Conservation (phyloP, 2,888 invertebrate species). For the Orthosia gothica region DNA sequence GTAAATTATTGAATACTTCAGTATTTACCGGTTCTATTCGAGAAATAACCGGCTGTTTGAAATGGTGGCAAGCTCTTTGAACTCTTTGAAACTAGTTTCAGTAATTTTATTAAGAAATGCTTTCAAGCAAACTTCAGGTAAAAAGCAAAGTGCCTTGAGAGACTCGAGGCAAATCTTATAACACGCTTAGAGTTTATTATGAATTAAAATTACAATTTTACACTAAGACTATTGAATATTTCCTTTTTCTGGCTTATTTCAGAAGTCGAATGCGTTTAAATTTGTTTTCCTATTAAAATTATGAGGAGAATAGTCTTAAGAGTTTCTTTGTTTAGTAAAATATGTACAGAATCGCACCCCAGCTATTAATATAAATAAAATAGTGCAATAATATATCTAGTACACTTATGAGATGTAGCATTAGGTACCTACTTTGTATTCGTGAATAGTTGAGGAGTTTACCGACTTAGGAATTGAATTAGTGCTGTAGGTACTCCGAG, state of each 20-base stretch:
- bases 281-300: conserved; percentile 48
- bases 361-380: conserved; percentile 42
- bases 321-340: conserved; percentile 11
- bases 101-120: conserved; percentile 56
- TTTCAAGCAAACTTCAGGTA: conserved; percentile 56
- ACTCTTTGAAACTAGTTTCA: conserved; percentile 29
- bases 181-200: conserved; percentile 61
- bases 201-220: conserved; percentile 41
- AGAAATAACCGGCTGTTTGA: conserved; percentile 16
- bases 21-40: conserved; percentile 1
- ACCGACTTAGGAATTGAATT: conserved; percentile 39
- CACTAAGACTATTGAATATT: conserved; percentile 49
- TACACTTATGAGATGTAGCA: conserved; percentile 24
- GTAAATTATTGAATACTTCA: conserved; percentile 64
- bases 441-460: conserved; percentile 47
- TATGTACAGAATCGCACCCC: conserved; percentile 57
- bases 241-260: conserved; percentile 36
- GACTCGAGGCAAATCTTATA: conserved; percentile 54
- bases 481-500: conserved; percentile 6
- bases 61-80: conserved; percentile 22
- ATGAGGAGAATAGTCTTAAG: not conserved
- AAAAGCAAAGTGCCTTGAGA: conserved; percentile 66
- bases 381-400: conserved; percentile 45
- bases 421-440: conserved; percentile 54
- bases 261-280: conserved; percentile 28